Evolutionary conservation across 2,113 vertebrate species (phyloP), one percentile per base, ranked within the genome.

Genomic region (Ahaetulla prasina): DNA sequence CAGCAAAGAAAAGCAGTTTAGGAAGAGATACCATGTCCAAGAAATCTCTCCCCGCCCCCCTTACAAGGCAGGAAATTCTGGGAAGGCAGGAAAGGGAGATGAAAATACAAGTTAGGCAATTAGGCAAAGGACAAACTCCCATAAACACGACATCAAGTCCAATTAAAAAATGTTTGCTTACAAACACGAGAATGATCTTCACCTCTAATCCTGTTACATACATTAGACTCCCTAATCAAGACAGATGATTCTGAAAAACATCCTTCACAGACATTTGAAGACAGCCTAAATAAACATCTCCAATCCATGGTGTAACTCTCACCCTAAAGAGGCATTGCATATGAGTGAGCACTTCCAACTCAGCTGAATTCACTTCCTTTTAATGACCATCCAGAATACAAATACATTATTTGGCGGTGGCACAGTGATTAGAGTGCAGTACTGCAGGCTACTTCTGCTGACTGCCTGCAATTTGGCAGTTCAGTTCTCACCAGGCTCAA

Each of bases 211-310:
- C 8, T 60, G 5, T 50, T 88, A 60, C 63, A 89, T 89, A 63
- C 22, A 85, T 85, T 63, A 60, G 47, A 39, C 5, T 89, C 3
- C 27, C 30, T 90, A 86, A 92, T 53, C 47, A 90, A 43, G 45
- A 57, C n/a, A 53, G 45, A 23, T 86, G 54, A 52, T 63, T 85
- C 80, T 85, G 87, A 60, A 92, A 92, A 90, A 86, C 88, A 86
- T 52, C 23, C 88, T 90, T 85, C 80, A 63, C 25, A 60, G 87
- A 92, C 87, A 63, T 60, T 90, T 90, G 92, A 89, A 92, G 92
- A 63, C 80, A 63, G 23, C 49, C 49, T 9, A 89, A 25, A 25
- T 39, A 30, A 92, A 43, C 45, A 10, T 89, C 88, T 45, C 92
- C 54, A 92, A 49, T 4, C 7, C 11, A 60, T 52, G 88, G 74